phyloP scores from a whole-genome alignment of 1,140 invertebrate species.

The Amphibalanus amphitrite region DNA sequence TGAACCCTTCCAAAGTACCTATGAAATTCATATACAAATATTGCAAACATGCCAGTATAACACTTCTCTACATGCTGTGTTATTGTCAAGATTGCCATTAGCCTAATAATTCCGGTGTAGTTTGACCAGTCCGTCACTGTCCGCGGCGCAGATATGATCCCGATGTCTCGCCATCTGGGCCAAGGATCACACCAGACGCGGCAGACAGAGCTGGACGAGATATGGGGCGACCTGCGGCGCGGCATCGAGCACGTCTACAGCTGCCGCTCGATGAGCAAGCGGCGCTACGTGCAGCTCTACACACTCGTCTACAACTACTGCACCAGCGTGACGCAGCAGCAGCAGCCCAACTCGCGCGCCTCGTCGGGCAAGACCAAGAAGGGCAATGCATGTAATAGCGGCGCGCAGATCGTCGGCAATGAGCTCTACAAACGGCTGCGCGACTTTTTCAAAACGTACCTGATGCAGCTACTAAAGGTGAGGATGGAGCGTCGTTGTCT shows the following conservation, averaged over 20 bases:
- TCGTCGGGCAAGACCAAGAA: slow-evolving; percentile 6
- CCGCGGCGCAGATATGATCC: neutral
- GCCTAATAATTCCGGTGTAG: too few relatives aligned
- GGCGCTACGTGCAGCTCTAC: slow-evolving; percentile 77
- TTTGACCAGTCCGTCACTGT: too few relatives aligned
- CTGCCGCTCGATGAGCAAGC: slow-evolving; percentile 59
- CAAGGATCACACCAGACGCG: neutral
- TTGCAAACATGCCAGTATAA: too few relatives aligned
- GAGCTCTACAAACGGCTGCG: slow-evolving; percentile 87
- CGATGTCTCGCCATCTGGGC: neutral
- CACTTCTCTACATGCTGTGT: neutral
- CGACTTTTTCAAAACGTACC: slow-evolving; percentile 76
- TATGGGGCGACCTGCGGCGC: slow-evolving; percentile 83
- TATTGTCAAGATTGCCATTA: neutral
- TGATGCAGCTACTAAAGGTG: slow-evolving; percentile 57
- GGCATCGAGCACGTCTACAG: slow-evolving; percentile 89
- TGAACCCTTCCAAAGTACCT: too few relatives aligned
- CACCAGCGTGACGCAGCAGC: slow-evolving; percentile 70
- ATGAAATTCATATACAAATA: too few relatives aligned
- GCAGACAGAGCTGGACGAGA: slow-evolving; percentile 59
- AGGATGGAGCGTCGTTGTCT: too few relatives aligned
- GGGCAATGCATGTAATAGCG: slow-evolving; percentile 25
- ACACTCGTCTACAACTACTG: slow-evolving; percentile 96
- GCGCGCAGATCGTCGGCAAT: slow-evolving; percentile 85
- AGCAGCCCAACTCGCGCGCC: slow-evolving; percentile 21